Percentiles rank a stretch among this genome's conserved stretches.
phyloP scores from a whole-genome alignment of 1,140 invertebrate species.

The Laupala kohalensis region DNA sequence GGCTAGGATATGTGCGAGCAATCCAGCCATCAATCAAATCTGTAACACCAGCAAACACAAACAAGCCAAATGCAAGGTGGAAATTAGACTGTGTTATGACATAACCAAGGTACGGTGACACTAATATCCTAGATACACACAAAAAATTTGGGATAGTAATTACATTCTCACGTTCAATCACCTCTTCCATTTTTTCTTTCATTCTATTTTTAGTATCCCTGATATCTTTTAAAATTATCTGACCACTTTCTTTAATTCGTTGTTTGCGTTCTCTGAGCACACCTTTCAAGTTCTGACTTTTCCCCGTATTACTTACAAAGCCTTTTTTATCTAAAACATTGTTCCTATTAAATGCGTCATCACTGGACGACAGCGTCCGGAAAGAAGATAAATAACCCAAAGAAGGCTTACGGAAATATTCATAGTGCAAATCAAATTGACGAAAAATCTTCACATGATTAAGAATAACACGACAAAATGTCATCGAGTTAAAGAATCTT shows the following conservation, averaged over 20 bases:
- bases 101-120: slow-evolving; percentile 78
- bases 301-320: background rate
- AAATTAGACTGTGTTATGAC: slow-evolving; percentile 66
- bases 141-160: slow-evolving; percentile 87
- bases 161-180: slow-evolving; percentile 64
- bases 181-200: slow-evolving; percentile 22
- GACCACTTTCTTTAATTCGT: slow-evolving; percentile 16
- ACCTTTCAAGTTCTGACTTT: background rate
- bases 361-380: background rate
- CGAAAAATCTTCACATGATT: background rate
- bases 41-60: slow-evolving; percentile 65
- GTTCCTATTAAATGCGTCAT: background rate
- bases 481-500: background rate
- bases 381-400: background rate
- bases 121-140: slow-evolving; percentile 65
- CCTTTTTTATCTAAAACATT: background rate
- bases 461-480: background rate
- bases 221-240: slow-evolving; percentile 20
- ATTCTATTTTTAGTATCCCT: slow-evolving; percentile 21
- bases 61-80: slow-evolving; percentile 52
- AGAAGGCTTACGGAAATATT: background rate
- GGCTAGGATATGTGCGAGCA: slow-evolving; percentile 78
- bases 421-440: background rate
- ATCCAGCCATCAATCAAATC: slow-evolving; percentile 94
- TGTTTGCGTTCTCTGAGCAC: slow-evolving; percentile 12